Percentiles rank a stretch among this genome's conserved stretches.
These are phyloP conservation scores for Hydrolagus affinis DNA, from an alignment of 2,113 vertebrate species.

Conservation along the genomic window DNA sequence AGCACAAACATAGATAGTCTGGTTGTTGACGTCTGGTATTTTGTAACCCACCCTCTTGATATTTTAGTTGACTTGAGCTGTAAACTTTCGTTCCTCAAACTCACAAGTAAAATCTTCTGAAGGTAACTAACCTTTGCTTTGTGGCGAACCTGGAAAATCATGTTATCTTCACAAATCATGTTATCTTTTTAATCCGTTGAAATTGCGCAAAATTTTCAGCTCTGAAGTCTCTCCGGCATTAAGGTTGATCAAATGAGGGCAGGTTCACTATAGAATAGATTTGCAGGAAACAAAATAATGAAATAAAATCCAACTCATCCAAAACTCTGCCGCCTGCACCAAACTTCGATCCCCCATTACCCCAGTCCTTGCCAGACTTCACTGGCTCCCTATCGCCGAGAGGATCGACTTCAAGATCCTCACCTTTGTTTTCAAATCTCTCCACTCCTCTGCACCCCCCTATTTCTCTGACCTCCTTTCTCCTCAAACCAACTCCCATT, in stretches of 20 bases:
- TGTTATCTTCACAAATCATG: neutral
- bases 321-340: too few relatives aligned
- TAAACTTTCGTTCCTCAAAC: neutral
- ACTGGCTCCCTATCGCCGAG: too few relatives aligned
- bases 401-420: too few relatives aligned
- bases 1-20: neutral
- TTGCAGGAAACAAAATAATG: neutral
- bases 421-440: too few relatives aligned
- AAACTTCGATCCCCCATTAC: too few relatives aligned
- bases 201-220: neutral
- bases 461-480: too few relatives aligned
- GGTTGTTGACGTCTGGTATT: neutral
- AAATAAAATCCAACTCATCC: too few relatives aligned
- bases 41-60: neutral
- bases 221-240: neutral
- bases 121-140: neutral
- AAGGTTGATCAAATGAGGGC: neutral
- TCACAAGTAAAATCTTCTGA: neutral
- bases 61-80: neutral
- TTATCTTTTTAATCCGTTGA: neutral
- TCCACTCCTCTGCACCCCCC: too few relatives aligned
- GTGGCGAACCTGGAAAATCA: neutral
- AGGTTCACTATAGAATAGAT: neutral
- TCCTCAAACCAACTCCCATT: too few relatives aligned
- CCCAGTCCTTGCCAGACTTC: too few relatives aligned